Percentiles rank a stretch among this genome's conserved stretches.
Evolutionary conservation across 1,140 invertebrate genomes (phyloP).

Genomic region (Tyrophagus putrescentiae): DNA sequence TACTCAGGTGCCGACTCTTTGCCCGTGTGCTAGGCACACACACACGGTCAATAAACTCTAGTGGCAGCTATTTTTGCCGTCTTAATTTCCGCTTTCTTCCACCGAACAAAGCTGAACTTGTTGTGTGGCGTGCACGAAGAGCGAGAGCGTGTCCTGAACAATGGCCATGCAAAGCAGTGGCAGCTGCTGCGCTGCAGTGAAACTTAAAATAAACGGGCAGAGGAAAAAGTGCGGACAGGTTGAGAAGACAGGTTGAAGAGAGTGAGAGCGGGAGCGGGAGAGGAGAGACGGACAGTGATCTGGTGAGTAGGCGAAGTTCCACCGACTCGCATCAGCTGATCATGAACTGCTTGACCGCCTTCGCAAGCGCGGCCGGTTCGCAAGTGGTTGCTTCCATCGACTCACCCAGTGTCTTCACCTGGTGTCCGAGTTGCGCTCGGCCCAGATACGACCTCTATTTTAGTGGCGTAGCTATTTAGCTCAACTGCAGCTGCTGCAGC

Average conservation of each 20-base stretch:
- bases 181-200: too few relatives aligned
- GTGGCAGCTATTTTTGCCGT: background rate
- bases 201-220: too few relatives aligned
- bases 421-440: background rate
- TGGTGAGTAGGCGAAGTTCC: background rate
- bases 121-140: background rate
- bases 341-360: conserved; percentile 8
- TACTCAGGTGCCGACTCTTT: background rate
- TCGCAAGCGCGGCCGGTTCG: too few relatives aligned
- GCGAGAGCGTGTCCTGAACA: background rate
- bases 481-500: background rate
- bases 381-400: too few relatives aligned
- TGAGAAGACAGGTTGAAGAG: too few relatives aligned
- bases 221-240: too few relatives aligned
- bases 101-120: background rate
- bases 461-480: background rate
- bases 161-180: too few relatives aligned
- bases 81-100: conserved; percentile 5
- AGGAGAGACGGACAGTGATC: background rate
- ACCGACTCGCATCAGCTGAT: background rate
- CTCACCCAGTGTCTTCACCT: too few relatives aligned
- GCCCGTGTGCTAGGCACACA: background rate
- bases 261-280: background rate
- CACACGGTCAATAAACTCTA: conserved; percentile 11
- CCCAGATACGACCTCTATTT: conserved; percentile 14